phyloP scores from a whole-genome alignment of 1,140 invertebrate genomes.

The Nilaparvata lugens region DNA sequence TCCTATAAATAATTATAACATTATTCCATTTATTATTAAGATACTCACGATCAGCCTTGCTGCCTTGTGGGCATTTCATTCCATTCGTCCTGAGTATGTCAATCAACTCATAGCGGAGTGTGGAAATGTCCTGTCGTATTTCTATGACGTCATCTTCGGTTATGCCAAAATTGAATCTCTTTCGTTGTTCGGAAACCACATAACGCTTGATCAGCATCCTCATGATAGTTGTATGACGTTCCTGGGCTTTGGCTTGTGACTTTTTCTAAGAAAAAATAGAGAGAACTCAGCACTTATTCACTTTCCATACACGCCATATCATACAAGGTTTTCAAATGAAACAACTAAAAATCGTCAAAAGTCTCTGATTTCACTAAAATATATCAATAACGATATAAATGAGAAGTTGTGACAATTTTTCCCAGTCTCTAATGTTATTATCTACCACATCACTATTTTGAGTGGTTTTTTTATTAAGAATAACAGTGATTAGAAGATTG shows the following conservation, averaged over 20 bases:
- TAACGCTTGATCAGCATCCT: constrained; percentile 67
- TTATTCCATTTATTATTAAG: neutral
- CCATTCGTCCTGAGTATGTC: constrained; percentile 77
- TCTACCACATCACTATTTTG: too few species aligned
- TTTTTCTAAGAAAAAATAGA: constrained; percentile 45
- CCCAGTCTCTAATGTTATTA: too few species aligned
- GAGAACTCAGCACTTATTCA: neutral
- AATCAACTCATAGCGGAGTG: constrained; percentile 74
- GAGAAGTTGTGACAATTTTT: too few species aligned
- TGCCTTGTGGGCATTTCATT: constrained; percentile 64
- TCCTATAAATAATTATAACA: too few species aligned
- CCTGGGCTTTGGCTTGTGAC: constrained; percentile 54
- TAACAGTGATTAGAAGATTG: too few species aligned
- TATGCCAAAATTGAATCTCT: constrained; percentile 72
- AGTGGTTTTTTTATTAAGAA: too few species aligned
- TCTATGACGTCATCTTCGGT: constrained; percentile 95
- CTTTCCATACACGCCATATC: too few species aligned
- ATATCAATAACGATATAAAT: too few species aligned
- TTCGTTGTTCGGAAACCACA: constrained; percentile 72
- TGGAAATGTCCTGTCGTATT: constrained; percentile 88
- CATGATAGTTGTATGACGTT: constrained; percentile 66
- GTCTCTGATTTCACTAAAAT: too few species aligned
- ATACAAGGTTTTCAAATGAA: too few species aligned
- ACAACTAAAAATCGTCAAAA: too few species aligned
- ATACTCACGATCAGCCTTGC: constrained; percentile 41